These are phyloP conservation scores for Drosophila orena DNA, from an alignment of 1,140 invertebrate species.

Conservation along the genomic window DNA sequence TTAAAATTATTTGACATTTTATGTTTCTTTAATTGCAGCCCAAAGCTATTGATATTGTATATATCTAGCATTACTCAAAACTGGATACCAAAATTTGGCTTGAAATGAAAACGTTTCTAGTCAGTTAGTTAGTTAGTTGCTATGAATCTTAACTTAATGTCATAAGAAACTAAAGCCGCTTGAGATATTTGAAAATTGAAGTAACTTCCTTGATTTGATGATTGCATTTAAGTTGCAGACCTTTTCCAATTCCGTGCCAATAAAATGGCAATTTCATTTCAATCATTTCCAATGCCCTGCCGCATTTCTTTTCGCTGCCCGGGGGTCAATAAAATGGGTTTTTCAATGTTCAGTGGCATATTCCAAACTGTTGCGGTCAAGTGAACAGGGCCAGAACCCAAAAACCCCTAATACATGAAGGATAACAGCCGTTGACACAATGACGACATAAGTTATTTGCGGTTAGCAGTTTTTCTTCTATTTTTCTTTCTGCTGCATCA, in stretches of 20 bases:
- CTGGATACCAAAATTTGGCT: no score
- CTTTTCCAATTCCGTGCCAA: slow-evolving; percentile 43
- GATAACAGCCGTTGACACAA: slow-evolving; percentile 36
- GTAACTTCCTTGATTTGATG: not conserved
- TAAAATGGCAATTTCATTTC: slow-evolving; percentile 69
- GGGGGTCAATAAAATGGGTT: slow-evolving; percentile 49
- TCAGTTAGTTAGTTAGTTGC: no score
- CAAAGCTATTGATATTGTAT: not conserved
- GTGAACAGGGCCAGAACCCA: slow-evolving; percentile 32
- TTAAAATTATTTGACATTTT: slow-evolving; percentile 71
- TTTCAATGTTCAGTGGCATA: slow-evolving; percentile 57
- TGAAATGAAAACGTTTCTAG: no score
- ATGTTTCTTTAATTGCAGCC: slow-evolving; percentile 73
- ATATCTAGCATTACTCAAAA: no score
- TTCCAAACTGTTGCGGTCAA: slow-evolving; percentile 63
- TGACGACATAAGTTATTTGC: slow-evolving; percentile 50
- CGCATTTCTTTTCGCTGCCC: slow-evolving; percentile 61
- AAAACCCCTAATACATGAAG: not conserved
- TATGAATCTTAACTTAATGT: no score
- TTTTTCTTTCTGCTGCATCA: slow-evolving; percentile 43
- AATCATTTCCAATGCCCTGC: slow-evolving; percentile 70
- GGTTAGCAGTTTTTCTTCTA: slow-evolving; percentile 30
- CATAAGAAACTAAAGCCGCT: no score
- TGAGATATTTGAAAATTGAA: no score
- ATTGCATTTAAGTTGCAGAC: not conserved